A percentile compares a stretch with the other conserved stretches of the same genome.
Conservation (phyloP, 1,140 invertebrate genomes). For the Colletes gigas region DNA sequence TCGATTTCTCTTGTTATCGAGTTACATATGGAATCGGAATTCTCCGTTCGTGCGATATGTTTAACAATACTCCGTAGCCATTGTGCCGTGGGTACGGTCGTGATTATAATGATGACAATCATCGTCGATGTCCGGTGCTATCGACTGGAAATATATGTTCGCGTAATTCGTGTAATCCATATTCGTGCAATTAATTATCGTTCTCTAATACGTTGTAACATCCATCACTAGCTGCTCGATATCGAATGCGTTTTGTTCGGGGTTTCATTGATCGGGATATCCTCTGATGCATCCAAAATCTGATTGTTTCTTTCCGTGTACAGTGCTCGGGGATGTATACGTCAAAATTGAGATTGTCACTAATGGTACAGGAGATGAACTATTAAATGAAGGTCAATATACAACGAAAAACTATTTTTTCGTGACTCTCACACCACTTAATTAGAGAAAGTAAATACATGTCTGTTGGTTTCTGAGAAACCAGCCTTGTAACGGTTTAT, state of each 20-base stretch:
- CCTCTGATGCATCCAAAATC: not conserved
- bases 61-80: slow-evolving; percentile 34
- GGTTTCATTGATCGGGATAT: not conserved
- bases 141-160: slow-evolving; percentile 57
- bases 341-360: not conserved
- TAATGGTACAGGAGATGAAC: no score
- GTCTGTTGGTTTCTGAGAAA: no score
- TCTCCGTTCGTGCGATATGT: not conserved
- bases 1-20: slow-evolving; percentile 23
- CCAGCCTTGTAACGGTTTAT: no score
- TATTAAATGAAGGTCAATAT: no score
- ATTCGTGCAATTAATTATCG: slow-evolving; percentile 62
- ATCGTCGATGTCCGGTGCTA: slow-evolving; percentile 27
- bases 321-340: no score
- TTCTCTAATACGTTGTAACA: slow-evolving; percentile 51
- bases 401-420: no score
- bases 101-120: slow-evolving; percentile 51
- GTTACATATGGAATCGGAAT: not conserved
- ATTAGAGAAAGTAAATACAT: no score
- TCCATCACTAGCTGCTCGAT: slow-evolving; percentile 15
- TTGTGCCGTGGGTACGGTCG: slow-evolving; percentile 12
- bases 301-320: no score
- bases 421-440: no score
- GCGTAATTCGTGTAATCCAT: slow-evolving; percentile 59
- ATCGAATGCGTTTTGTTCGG: not conserved